Evolutionary conservation across 2,797 vertebrate genomes (phyloP).

Genomic region (Paramormyrops hopkinsi): DNA sequence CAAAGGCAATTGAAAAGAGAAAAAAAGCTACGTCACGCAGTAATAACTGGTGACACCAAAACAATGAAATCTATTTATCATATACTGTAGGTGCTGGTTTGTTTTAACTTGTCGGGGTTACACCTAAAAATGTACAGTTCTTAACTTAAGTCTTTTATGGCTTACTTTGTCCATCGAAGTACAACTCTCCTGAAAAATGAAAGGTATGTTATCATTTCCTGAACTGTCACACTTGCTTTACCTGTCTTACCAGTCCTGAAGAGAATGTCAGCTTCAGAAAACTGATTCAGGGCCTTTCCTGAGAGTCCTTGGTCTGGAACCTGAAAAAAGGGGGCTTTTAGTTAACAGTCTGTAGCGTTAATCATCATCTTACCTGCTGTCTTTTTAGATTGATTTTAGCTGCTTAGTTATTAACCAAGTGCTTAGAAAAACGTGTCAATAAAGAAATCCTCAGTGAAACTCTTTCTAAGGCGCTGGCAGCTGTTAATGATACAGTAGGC

Average conservation of each 20-base stretch:
- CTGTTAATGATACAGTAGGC: background rate
- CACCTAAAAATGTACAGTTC: background rate
- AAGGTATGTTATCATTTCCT: background rate
- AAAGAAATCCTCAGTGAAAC: background rate
- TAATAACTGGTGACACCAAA: background rate
- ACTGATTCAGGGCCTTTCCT: background rate
- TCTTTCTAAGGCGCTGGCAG: background rate
- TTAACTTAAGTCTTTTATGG: background rate
- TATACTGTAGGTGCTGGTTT: background rate
- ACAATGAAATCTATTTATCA: background rate
- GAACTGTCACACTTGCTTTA: background rate
- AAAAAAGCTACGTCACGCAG: background rate
- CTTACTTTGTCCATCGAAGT: background rate
- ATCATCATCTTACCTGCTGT: background rate
- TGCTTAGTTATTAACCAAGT: background rate
- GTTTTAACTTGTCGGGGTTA: background rate
- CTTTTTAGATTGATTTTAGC: background rate
- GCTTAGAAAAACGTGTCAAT: background rate
- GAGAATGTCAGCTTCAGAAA: background rate
- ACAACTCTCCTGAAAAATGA: background rate
- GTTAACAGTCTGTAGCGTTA: background rate
- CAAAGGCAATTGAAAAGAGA: background rate
- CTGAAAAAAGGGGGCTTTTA: background rate
- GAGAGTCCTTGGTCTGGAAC: background rate
- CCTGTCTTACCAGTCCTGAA: background rate